Base-by-base conservation (phyloP, 2,113 vertebrate species). In the Aspidoscelis tigris region DNA sequence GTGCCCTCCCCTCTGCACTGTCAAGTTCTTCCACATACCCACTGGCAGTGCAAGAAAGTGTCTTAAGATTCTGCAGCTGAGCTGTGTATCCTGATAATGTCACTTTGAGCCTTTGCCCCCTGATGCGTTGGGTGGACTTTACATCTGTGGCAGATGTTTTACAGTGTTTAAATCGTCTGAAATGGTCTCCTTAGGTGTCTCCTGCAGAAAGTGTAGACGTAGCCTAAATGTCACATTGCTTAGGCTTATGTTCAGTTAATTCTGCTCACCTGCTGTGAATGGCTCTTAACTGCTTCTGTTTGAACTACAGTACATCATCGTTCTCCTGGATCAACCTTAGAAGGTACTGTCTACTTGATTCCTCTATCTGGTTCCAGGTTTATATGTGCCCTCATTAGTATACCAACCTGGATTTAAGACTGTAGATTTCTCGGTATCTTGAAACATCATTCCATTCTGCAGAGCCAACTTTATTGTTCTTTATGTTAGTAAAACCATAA, bases 401-500 rank as follows among this genome's bases (percentile, higher is more conserved):
- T 33, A 66, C 88, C 88, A 75, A 97, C 97, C 90, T 94, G n/a
- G 50, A 86, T 88, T 97, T 97, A 21, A 96, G 94, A 0, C 66
- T 5, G n/a, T 93, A 95, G 76, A 97, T 88, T 0, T 70, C 86
- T 21, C 47, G 68, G 43, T 96, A 97, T 20, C 94, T 91, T 0
- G 82, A 88, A 4, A 88, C 90, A 5, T 97, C 96, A 7, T 96
- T 94, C 95, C 94, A 93, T 75, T 97, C 94, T 33, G 75, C 88
- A 16, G 84, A 90, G 11, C 84, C 82, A 0, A 97, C 88, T 81
- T 95, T 61, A 4, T 95, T 84, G 66, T 83, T 83, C 82, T 90
- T 93, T 72, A 97, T 93, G 73, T 93, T 93, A 81, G 96, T 96
- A 68, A 96, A 97, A 76, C 96, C 93, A 84, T 96, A 97, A 75